Evolutionary conservation across 2,888 invertebrate species (phyloP).

Genomic region (Phyllotreta striolata): DNA sequence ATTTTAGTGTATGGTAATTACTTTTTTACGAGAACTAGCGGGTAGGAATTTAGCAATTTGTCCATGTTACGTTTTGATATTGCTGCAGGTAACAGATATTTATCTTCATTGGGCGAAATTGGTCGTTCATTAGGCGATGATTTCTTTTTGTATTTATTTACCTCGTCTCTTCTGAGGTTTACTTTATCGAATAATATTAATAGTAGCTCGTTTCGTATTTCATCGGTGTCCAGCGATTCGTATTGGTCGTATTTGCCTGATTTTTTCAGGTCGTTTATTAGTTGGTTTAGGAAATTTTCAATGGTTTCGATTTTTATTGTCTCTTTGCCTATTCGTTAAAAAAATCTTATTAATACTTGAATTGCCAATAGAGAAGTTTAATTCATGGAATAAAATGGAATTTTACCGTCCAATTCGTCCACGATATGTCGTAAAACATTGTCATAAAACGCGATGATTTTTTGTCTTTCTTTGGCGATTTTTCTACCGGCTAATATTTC

Average conservation of each 20-base stretch:
- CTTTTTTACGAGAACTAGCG: slow-evolving; percentile 54
- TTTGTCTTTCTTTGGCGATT: slow-evolving; percentile 56
- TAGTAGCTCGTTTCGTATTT: slow-evolving; percentile 53
- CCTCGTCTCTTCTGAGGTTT: slow-evolving; percentile 47
- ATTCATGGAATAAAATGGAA: background rate
- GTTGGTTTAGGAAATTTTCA: slow-evolving; percentile 55
- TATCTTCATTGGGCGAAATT: slow-evolving; percentile 44
- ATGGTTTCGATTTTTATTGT: slow-evolving; percentile 54
- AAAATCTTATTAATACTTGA: slow-evolving; percentile 2
- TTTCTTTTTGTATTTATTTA: slow-evolving; percentile 52
- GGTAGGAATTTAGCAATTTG: slow-evolving; percentile 52
- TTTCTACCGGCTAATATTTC: slow-evolving; percentile 56
- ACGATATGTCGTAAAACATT: slow-evolving; percentile 59
- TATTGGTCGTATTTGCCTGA: slow-evolving; percentile 52
- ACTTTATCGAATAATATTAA: slow-evolving; percentile 54
- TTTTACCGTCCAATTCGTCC: slow-evolving; percentile 59
- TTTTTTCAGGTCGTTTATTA: slow-evolving; percentile 53
- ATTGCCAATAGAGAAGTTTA: background rate
- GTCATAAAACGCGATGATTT: slow-evolving; percentile 59
- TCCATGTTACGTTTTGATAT: slow-evolving; percentile 59
- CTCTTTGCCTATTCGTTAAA: slow-evolving; percentile 34
- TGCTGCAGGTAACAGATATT: slow-evolving; percentile 53
- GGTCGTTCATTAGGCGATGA: slow-evolving; percentile 51
- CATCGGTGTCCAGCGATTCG: slow-evolving; percentile 49
- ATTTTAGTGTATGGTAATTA: slow-evolving; percentile 38